Evolutionary conservation across 2,888 invertebrate genomes (phyloP), one percentile per base, ranked within the genome.

Genomic region (Meloe dianella): DNA sequence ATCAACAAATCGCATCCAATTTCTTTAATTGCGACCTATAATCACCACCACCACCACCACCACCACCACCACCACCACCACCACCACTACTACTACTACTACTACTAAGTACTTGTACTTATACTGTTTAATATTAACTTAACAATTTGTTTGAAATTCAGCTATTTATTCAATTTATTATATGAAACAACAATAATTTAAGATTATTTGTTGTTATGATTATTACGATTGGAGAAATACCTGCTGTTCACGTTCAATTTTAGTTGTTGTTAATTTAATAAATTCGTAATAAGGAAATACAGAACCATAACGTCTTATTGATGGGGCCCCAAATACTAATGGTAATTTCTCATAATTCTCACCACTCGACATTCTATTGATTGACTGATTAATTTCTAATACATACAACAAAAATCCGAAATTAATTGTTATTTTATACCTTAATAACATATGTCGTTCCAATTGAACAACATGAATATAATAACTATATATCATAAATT

Each of bases 211-310:
- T 38, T n/a, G n/a, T n/a, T n/a, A n/a, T n/a, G n/a, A n/a, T n/a
- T n/a, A n/a, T n/a, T n/a, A n/a, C n/a, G n/a, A n/a, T n/a, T 41
- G 41, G 41, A 41, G 17, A n/a, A 64, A 47, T 73, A 78, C 78
- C 78, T 78, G 77, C 78, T 78, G 77, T 27, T 65, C 78, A 66
- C 83, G 73, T 17, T 84, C 79, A 67, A 85, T 84, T 67, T 81
- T 83, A 30, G 83, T 79, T 10, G 87, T 84, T 66, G 86, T 85
- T 54, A 54, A 54, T 75, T 84, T 87, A 73, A 89, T 84, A 77
- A 89, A 89, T 75, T 87, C 87, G 80, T 88, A 89, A 78, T 89
- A 89, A 0, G 89, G 87, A 70, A 89, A 86, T 57, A 89, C 80
- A 60, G 89, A 88, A 56, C 89, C 89, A 79, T 89, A 89, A 74